Conservation (phyloP, 2,113 vertebrate species). For the Mesoclemmys tuberculata region DNA sequence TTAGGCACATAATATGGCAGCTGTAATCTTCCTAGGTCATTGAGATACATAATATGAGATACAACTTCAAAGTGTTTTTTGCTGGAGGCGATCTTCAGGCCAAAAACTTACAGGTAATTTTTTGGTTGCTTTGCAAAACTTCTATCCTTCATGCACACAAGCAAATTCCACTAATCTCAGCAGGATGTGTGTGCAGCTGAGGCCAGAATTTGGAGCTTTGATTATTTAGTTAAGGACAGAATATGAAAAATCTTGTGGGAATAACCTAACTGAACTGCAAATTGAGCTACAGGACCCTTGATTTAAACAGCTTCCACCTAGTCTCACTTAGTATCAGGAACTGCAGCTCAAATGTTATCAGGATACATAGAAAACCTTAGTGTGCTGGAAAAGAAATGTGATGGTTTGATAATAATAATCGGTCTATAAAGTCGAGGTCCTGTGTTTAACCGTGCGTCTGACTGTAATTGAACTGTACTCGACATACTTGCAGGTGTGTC, state of each 20-base stretch:
- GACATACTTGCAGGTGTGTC: rapidly evolving
- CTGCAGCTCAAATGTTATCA: background rate
- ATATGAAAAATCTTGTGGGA: background rate
- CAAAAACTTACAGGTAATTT: background rate
- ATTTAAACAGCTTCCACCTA: background rate
- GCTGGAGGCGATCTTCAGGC: background rate
- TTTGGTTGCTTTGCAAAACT: background rate
- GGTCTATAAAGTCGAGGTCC: background rate
- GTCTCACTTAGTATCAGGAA: background rate
- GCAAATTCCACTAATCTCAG: background rate
- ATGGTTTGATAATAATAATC: background rate
- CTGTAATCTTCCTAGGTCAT: background rate
- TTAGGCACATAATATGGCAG: background rate
- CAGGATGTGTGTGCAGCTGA: background rate
- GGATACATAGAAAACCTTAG: background rate
- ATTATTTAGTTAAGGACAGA: background rate
- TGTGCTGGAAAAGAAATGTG: background rate
- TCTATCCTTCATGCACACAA: background rate
- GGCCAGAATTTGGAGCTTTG: background rate
- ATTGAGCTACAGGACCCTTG: background rate
- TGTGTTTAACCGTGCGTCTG: background rate
- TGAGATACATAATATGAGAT: background rate
- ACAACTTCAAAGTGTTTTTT: conserved; percentile 4
- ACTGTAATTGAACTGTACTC: conserved; percentile 1
- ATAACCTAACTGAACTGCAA: background rate